Percentiles rank a stretch among this genome's conserved stretches.
Evolutionary conservation across 2,888 invertebrate species (phyloP).

Genomic region (Periphyllus acericola): DNA sequence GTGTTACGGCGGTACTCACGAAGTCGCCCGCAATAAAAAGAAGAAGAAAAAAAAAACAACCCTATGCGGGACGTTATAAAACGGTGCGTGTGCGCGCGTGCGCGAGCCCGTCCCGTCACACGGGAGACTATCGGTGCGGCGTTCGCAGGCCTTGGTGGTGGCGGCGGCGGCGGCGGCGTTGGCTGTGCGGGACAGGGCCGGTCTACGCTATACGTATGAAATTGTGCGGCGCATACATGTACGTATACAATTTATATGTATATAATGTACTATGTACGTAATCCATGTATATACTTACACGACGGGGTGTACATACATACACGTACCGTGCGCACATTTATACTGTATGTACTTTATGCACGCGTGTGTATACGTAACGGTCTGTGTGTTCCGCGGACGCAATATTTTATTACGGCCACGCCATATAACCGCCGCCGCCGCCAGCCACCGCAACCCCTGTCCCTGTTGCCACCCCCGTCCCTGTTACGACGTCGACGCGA

Average conservation of each 20-base stretch:
- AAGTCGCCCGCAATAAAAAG: conserved; percentile 28
- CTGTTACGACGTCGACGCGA: too few species aligned
- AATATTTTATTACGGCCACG: conserved; percentile 25
- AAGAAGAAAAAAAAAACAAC: conserved; percentile 20
- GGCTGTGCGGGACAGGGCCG: background rate
- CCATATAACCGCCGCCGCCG: background rate
- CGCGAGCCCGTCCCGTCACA: background rate
- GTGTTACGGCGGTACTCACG: background rate
- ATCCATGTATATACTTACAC: too few species aligned
- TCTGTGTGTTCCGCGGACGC: background rate
- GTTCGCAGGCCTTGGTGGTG: background rate
- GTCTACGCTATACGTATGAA: too few species aligned
- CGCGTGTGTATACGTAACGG: background rate
- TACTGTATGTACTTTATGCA: background rate
- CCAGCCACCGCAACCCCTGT: background rate
- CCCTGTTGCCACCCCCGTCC: too few species aligned
- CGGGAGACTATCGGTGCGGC: background rate
- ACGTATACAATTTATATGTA: too few species aligned
- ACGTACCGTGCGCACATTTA: background rate
- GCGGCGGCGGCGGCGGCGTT: background rate
- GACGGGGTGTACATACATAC: too few species aligned
- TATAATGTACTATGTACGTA: too few species aligned
- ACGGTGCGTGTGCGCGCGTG: background rate
- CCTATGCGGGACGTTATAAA: conserved; percentile 12
- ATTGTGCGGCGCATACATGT: too few species aligned